These are phyloP conservation scores for Carlito syrichta DNA, from an alignment of 2,113 vertebrate genomes.

Conservation along the genomic window DNA sequence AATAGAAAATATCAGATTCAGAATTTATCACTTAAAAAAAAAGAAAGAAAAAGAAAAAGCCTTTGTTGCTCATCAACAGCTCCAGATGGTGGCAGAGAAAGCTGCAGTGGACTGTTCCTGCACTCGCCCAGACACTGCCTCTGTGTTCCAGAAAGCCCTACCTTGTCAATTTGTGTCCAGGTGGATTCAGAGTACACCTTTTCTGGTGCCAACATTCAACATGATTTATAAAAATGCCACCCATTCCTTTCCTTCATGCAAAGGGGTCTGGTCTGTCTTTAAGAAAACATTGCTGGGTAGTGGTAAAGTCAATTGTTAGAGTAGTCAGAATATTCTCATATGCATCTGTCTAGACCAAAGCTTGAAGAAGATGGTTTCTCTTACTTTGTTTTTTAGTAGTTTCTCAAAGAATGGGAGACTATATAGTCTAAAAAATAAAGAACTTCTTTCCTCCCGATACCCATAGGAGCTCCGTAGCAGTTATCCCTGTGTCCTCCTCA, in stretches of 20 bases:
- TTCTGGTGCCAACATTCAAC: neutral
- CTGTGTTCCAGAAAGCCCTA: neutral
- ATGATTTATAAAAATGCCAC: neutral
- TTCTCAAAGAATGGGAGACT: neutral
- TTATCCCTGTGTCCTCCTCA: neutral
- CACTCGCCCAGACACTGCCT: neutral
- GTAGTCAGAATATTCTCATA: neutral
- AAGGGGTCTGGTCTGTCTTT: neutral
- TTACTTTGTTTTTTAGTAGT: neutral
- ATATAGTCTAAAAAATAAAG: neutral
- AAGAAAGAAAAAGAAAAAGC: neutral
- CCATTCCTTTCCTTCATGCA: neutral
- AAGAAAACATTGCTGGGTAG: neutral
- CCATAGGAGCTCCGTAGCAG: too few relatives aligned
- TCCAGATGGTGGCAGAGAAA: neutral
- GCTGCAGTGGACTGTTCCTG: neutral
- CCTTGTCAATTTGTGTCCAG: neutral
- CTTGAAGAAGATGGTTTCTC: neutral
- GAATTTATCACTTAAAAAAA: slow-evolving; percentile 73
- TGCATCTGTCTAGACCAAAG: neutral
- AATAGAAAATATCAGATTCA: slow-evolving; percentile 57
- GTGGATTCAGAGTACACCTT: neutral
- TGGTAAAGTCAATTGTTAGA: neutral
- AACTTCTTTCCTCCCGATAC: neutral
- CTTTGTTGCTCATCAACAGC: neutral